Percentiles rank a stretch among this genome's conserved stretches.
Evolutionary conservation across 2,797 vertebrate species (phyloP).

Genomic region (Adrianichthys oophorus): DNA sequence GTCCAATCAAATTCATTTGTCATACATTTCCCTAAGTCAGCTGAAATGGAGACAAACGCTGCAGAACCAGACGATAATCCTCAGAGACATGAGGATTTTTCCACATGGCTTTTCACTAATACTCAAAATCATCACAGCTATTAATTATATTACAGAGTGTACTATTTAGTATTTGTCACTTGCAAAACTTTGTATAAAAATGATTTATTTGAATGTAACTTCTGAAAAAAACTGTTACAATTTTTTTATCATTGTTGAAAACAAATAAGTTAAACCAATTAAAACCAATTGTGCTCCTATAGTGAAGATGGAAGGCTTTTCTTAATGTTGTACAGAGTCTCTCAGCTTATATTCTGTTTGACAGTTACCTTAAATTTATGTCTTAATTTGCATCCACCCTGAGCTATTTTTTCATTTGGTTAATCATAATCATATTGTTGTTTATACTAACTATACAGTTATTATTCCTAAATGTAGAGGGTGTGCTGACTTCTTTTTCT

Average conservation of each 20-base stretch:
- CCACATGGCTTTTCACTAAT: conserved; percentile 32
- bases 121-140: conserved; percentile 33
- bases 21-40: conserved; percentile 39
- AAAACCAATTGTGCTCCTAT: too few relatives aligned
- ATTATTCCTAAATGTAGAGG: too few relatives aligned
- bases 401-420: too few relatives aligned
- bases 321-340: too few relatives aligned
- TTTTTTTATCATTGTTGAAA: neutral
- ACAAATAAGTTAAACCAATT: neutral
- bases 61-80: conserved; percentile 49
- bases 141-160: conserved; percentile 34
- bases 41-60: conserved; percentile 47
- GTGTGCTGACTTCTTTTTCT: too few relatives aligned
- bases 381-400: too few relatives aligned
- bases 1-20: conserved; percentile 43
- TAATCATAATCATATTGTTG: too few relatives aligned
- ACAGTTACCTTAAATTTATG: too few relatives aligned
- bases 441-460: too few relatives aligned
- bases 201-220: neutral
- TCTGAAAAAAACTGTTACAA: neutral
- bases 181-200: conserved; percentile 15
- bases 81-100: conserved; percentile 27
- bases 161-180: conserved; percentile 18
- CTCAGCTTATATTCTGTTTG: too few relatives aligned
- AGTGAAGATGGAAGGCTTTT: too few relatives aligned